phyloP scores from a whole-genome alignment of 2,797 vertebrate genomes.

The Ptychadena robeensis region DNA sequence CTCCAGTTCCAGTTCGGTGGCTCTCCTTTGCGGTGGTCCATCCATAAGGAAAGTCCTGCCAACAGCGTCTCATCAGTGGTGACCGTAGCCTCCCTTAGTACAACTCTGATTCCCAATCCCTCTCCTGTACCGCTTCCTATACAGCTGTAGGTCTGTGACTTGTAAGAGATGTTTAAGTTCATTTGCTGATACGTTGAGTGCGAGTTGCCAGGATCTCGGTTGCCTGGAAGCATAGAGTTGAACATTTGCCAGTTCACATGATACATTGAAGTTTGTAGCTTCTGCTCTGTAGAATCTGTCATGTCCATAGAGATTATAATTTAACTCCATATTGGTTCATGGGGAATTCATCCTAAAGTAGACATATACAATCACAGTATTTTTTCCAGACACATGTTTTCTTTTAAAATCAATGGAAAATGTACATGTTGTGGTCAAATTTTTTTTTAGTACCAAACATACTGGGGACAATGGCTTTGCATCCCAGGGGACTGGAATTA shows the following conservation, averaged over 20 bases:
- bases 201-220: constrained; percentile 40
- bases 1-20: neutral
- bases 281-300: neutral
- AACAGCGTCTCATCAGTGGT: neutral
- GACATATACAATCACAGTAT: neutral
- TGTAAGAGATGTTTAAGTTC: constrained; percentile 5
- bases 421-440: too few relatives aligned
- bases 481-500: too few relatives aligned
- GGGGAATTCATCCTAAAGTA: too few relatives aligned
- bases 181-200: constrained; percentile 25
- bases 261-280: constrained; percentile 11
- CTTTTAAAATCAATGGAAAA: too few relatives aligned
- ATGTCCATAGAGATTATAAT: neutral
- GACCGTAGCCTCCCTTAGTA: neutral
- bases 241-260: constrained; percentile 30
- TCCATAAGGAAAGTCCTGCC: neutral
- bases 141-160: constrained; percentile 10
- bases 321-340: too few relatives aligned
- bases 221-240: constrained; percentile 28
- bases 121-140: constrained; percentile 9
- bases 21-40: neutral
- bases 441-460: too few relatives aligned
- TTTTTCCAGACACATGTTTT: too few relatives aligned
- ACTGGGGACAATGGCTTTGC: too few relatives aligned
- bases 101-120: neutral